A percentile compares a stretch with the other conserved stretches of the same genome.
Conservation (phyloP, 1,140 invertebrate species). For the Pogonomyrmex californicus region DNA sequence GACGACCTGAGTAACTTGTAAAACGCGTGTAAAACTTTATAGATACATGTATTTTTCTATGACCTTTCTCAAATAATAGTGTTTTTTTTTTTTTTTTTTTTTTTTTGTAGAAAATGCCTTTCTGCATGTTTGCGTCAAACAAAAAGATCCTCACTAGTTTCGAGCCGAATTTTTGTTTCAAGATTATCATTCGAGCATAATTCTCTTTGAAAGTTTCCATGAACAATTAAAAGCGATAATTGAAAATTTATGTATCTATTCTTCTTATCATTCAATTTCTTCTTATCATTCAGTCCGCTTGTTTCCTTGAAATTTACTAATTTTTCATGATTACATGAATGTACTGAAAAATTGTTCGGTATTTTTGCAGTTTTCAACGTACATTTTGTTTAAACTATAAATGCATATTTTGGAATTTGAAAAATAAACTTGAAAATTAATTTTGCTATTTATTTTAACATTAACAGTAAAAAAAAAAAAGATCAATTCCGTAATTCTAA, state of each 20-base stretch:
- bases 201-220: neutral
- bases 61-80: neutral
- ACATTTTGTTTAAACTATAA: neutral
- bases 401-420: constrained; percentile 8
- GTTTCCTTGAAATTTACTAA: neutral
- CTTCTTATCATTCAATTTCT: neutral
- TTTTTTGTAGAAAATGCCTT: neutral
- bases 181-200: neutral
- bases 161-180: neutral
- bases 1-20: constrained; percentile 20
- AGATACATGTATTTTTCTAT: neutral
- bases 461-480: neutral
- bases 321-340: neutral
- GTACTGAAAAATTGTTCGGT: neutral
- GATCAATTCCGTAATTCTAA: neutral
- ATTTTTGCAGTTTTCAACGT: neutral
- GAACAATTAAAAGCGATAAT: no score
- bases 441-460: neutral
- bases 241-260: no score
- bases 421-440: neutral
- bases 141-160: neutral
- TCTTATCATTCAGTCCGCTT: neutral
- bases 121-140: neutral
- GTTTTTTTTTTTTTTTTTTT: neutral
- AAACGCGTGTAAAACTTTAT: constrained; percentile 4